Evolutionary conservation across 2,797 vertebrate species (phyloP).

Genomic region (Notolepis coatsorum): DNA sequence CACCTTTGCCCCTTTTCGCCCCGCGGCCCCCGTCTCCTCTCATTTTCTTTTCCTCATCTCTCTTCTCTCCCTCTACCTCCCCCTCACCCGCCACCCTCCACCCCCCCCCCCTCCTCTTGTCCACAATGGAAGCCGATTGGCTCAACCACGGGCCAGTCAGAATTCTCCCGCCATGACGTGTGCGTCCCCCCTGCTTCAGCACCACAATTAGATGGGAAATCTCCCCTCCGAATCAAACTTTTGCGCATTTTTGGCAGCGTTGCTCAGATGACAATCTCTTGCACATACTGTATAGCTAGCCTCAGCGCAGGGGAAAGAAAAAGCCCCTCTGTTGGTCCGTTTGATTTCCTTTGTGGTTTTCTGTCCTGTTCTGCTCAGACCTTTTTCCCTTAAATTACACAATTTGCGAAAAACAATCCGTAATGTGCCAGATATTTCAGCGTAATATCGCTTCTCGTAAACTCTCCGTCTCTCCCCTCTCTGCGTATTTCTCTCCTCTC

Average conservation of each 20-base stretch:
- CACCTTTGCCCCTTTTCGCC: background rate
- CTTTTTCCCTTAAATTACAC: slow-evolving; percentile 35
- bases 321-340: slow-evolving; percentile 42
- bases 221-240: slow-evolving; percentile 57
- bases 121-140: slow-evolving; percentile 31
- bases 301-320: slow-evolving; percentile 18
- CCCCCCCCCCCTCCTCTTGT: background rate
- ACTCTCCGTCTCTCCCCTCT: slow-evolving; percentile 33
- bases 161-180: slow-evolving; percentile 51
- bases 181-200: slow-evolving; percentile 39
- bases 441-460: slow-evolving; percentile 44
- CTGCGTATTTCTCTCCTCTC: slow-evolving; percentile 22
- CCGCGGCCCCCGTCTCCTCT: background rate
- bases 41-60: background rate
- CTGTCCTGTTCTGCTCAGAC: slow-evolving; percentile 37
- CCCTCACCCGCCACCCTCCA: background rate
- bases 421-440: slow-evolving; percentile 56
- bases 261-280: slow-evolving; percentile 66
- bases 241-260: slow-evolving; percentile 68
- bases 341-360: slow-evolving; percentile 66
- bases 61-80: background rate
- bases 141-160: slow-evolving; percentile 39
- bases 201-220: slow-evolving; percentile 66
- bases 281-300: slow-evolving; percentile 45
- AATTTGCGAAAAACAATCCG: slow-evolving; percentile 49